phyloP scores from a whole-genome alignment of 92 coral and sea anemone species.

The Siderastrea radians region DNA sequence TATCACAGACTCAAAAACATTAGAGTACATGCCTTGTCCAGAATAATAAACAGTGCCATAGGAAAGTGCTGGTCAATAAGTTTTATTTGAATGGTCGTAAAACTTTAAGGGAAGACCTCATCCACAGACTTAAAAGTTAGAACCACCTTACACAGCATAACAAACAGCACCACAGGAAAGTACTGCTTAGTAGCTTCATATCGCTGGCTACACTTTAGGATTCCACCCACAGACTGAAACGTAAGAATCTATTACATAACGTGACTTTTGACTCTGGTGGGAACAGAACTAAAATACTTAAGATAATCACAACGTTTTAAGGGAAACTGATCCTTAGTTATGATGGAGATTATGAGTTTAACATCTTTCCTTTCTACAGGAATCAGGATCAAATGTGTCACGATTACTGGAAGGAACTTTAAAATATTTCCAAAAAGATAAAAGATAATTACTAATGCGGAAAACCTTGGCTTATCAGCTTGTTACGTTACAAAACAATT shows the following conservation, averaged over 20 bases:
- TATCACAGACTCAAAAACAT: too few species aligned
- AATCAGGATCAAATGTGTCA: not conserved
- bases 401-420: not conserved
- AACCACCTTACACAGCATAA: too few species aligned
- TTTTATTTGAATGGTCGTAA: too few species aligned
- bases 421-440: not conserved
- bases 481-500: not conserved
- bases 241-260: not conserved
- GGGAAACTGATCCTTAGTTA: not conserved
- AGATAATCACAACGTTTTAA: too few species aligned
- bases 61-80: too few species aligned
- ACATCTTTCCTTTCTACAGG: not conserved
- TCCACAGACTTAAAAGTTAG: too few species aligned
- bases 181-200: too few species aligned
- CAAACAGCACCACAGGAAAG: not conserved
- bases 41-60: too few species aligned
- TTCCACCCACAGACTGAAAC: too few species aligned
- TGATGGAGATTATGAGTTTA: not conserved
- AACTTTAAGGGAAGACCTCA: too few species aligned
- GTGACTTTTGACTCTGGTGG: not conserved
- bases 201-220: too few species aligned
- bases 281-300: not conserved
- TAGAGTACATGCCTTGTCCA: too few species aligned
- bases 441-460: not conserved
- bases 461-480: not conserved